These are phyloP conservation scores for Diachasmimorpha longicaudata DNA, from an alignment of 1,140 invertebrate species.

Conservation along the genomic window DNA sequence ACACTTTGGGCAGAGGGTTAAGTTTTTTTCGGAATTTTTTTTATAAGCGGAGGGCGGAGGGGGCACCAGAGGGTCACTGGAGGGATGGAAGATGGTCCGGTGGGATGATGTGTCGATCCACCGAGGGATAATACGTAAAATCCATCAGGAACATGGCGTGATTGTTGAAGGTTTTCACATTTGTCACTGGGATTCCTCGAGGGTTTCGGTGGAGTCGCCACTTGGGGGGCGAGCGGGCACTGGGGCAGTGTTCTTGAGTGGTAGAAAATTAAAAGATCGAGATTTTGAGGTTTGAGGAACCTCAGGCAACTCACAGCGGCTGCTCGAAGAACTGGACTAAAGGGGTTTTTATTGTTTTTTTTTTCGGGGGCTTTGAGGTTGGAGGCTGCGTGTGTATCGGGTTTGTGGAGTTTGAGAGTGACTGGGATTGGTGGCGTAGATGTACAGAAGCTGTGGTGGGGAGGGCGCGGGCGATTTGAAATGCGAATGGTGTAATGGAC, in stretches of 20 bases:
- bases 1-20: too few species aligned
- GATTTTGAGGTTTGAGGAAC: not conserved
- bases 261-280: not conserved
- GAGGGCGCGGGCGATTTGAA: not conserved
- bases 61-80: too few species aligned
- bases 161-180: too few species aligned
- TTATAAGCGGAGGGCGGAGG: too few species aligned
- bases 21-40: too few species aligned
- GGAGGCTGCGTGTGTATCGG: not conserved
- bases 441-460: too few species aligned
- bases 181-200: not conserved
- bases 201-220: not conserved
- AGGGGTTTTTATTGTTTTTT: conserved; percentile 3
- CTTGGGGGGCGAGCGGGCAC: too few species aligned
- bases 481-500: not conserved
- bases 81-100: too few species aligned
- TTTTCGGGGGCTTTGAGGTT: not conserved
- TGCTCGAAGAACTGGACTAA: conserved; percentile 5
- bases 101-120: too few species aligned
- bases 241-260: not conserved
- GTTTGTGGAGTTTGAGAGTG: not conserved
- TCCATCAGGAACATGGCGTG: too few species aligned
- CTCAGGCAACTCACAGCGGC: not conserved
- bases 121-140: too few species aligned
- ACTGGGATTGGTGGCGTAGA: not conserved